phyloP scores from a whole-genome alignment of 2,113 vertebrate species.

The Calcarius ornatus region DNA sequence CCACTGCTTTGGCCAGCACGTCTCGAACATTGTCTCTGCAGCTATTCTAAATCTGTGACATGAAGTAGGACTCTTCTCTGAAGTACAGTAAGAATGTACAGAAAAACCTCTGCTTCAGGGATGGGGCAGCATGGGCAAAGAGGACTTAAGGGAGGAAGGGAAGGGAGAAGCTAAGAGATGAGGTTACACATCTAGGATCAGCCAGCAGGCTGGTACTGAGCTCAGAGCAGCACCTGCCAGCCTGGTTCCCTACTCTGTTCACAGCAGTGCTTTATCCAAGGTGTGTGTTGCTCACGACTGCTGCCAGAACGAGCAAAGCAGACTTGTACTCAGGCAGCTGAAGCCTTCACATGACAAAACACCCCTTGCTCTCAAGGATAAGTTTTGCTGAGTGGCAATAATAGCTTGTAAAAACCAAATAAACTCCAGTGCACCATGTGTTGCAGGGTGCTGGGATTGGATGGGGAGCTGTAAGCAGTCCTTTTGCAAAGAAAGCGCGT shows the following conservation, averaged over 20 bases:
- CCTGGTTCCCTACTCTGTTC: background rate
- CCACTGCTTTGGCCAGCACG: background rate
- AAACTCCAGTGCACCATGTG: background rate
- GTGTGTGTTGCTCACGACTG: fast-evolving
- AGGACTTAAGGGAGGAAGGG: background rate
- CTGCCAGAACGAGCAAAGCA: background rate
- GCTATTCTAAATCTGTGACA: background rate
- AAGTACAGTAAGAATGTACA: background rate
- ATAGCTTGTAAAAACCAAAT: background rate
- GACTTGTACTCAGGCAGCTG: background rate
- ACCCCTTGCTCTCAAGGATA: background rate
- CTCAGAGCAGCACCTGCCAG: background rate
- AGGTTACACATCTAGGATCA: background rate
- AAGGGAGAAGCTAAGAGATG: background rate
- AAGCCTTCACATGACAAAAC: background rate
- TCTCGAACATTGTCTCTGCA: background rate
- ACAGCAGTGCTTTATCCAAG: background rate
- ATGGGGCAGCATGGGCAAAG: background rate
- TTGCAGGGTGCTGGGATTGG: background rate
- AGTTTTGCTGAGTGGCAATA: background rate
- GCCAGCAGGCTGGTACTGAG: background rate
- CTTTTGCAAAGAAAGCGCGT: background rate
- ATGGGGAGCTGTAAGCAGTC: background rate
- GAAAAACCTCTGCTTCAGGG: background rate
- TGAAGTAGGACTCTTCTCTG: background rate